These are phyloP conservation scores for Fratercula arctica DNA, from an alignment of 2,797 vertebrate genomes.

Conservation along the genomic window DNA sequence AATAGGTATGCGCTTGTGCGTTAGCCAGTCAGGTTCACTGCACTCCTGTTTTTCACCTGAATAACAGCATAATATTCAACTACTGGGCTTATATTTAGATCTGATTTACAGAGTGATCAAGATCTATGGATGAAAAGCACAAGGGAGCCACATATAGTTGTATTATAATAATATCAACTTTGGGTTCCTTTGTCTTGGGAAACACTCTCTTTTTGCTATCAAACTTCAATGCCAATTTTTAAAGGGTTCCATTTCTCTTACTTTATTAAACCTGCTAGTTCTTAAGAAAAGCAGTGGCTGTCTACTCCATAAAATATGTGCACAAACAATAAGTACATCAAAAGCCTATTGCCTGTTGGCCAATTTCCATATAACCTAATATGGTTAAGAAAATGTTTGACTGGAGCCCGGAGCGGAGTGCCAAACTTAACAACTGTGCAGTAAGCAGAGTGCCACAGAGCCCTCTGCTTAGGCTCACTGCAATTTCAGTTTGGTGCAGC, in stretches of 20 bases:
- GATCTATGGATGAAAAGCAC: not conserved
- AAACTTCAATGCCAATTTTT: not conserved
- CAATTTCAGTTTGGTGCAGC: not conserved
- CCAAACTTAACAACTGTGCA: slow-evolving; percentile 76
- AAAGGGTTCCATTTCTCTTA: not conserved
- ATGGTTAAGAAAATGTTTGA: slow-evolving; percentile 78
- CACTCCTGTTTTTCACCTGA: not conserved
- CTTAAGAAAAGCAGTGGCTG: slow-evolving; percentile 25
- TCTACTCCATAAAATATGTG: slow-evolving; percentile 23
- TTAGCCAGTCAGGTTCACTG: not conserved
- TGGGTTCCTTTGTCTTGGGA: not conserved
- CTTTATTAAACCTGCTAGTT: slow-evolving; percentile 7
- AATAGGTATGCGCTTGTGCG: rapidly evolving
- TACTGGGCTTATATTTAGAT: not conserved
- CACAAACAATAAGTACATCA: slow-evolving; percentile 26
- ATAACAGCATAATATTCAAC: not conserved
- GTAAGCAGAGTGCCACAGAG: slow-evolving; percentile 63
- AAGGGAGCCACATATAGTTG: not conserved
- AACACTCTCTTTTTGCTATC: not conserved
- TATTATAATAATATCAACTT: not conserved
- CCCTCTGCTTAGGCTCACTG: slow-evolving; percentile 69
- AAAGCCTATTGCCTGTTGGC: slow-evolving; percentile 65
- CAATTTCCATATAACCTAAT: slow-evolving; percentile 78
- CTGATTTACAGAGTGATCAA: not conserved
- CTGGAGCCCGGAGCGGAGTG: slow-evolving; percentile 49